These are phyloP conservation scores for Capromys pilorides DNA, from an alignment of 2,797 vertebrate species.

Conservation along the genomic window DNA sequence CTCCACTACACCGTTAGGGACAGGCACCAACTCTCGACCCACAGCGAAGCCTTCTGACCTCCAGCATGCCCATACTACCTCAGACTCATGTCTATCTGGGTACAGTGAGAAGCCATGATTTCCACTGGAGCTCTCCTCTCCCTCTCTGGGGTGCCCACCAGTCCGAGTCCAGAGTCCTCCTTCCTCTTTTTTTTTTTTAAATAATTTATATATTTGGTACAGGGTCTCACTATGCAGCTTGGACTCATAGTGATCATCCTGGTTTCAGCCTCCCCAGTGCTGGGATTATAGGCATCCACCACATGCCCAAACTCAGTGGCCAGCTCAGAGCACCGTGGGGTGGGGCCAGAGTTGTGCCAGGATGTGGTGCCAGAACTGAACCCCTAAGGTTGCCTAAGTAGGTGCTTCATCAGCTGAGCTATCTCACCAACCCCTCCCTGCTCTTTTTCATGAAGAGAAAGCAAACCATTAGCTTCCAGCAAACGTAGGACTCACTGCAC, in stretches of 20 bases:
- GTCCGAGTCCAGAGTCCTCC: neutral
- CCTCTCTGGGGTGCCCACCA: no score
- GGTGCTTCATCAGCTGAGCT: no score
- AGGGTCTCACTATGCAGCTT: no score
- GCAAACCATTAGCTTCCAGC: neutral
- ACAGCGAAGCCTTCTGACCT: rapidly evolving
- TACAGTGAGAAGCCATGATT: neutral
- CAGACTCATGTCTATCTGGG: neutral
- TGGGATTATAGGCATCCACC: no score
- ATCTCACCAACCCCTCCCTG: neutral
- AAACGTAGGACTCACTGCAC: neutral
- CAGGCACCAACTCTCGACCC: neutral
- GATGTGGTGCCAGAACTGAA: no score
- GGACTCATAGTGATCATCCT: no score
- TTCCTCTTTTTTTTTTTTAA: neutral
- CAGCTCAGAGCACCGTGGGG: no score
- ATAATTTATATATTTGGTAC: no score
- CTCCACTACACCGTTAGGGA: neutral
- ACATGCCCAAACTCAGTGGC: no score
- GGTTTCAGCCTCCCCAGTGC: no score
- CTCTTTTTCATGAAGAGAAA: neutral
- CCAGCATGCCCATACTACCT: neutral
- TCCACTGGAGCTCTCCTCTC: neutral
- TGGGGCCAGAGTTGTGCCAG: no score
- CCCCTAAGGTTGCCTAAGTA: no score